These are phyloP conservation scores for Neoascia interrupta DNA, from an alignment of 2,888 invertebrate species.

Conservation along the genomic window DNA sequence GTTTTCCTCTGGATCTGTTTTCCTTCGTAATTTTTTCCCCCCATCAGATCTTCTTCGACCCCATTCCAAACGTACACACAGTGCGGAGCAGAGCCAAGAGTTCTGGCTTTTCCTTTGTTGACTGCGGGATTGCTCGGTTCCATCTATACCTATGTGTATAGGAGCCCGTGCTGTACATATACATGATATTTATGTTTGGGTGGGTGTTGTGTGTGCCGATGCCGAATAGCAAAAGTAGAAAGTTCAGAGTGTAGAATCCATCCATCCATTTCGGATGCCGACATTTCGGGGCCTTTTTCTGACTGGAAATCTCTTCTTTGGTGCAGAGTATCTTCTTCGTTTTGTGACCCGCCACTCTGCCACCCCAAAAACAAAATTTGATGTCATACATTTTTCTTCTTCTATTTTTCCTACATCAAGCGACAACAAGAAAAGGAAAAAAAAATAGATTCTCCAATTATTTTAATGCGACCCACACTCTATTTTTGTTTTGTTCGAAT, in stretches of 20 bases:
- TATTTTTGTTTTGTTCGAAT: constrained; percentile 49
- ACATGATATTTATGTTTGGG: constrained; percentile 24
- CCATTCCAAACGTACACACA: constrained; percentile 33
- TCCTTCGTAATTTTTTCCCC: constrained; percentile 7
- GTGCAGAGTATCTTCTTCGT: not conserved
- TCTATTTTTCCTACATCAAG: not conserved
- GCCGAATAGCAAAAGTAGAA: constrained; percentile 46
- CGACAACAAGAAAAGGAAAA: constrained; percentile 20
- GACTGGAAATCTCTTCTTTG: constrained; percentile 44
- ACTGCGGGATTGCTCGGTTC: constrained; percentile 40
- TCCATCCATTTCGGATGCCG: constrained; percentile 58
- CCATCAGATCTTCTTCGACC: constrained; percentile 45
- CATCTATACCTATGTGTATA: constrained; percentile 20
- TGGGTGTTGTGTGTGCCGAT: constrained; percentile 51
- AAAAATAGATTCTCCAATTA: constrained; percentile 52
- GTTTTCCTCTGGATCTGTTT: constrained; percentile 11
- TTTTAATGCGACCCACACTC: constrained; percentile 68
- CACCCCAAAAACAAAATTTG: constrained; percentile 27
- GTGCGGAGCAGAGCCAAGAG: too few species aligned
- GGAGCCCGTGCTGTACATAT: constrained; percentile 4
- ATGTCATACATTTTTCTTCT: constrained; percentile 41
- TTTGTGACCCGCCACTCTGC: not conserved
- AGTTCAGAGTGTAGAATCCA: constrained; percentile 58
- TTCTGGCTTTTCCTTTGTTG: constrained; percentile 60
- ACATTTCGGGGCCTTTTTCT: constrained; percentile 63